Evolutionary conservation across 2,888 invertebrate species (phyloP), one percentile per base, ranked within the genome.

Genomic region (Acanthoscelides obtectus): DNA sequence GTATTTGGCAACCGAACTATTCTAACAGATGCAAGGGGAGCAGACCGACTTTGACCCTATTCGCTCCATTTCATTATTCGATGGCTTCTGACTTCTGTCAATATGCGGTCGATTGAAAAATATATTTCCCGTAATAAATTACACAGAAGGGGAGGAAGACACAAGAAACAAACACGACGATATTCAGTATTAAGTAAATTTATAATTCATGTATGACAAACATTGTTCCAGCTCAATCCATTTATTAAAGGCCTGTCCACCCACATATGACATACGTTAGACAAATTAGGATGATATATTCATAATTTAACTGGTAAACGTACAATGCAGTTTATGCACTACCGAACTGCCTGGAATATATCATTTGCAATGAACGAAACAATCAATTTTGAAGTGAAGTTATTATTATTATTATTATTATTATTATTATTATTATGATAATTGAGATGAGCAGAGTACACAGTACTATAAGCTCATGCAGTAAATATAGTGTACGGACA

Each of bases 171-270:
- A 45, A 45, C 45, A 45, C 45, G 22, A 63, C 63, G 69, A 69
- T 69, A 64, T 4, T 45, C 64, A 64, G 22, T 64, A 63, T 64
- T 69, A 63, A 64, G 64, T 63, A 69, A 64, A 69, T 69, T 63
- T 64, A 64, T 69, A 63, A 69, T 69, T 45, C 22, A 45, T 64
- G 69, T 20, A 64, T 64, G 64, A 69, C 63, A 69, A 69, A 69
- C 64, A 69, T 69, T 69, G 45, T 64, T 64, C 22, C 63, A 1
- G 1, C 22, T 20, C 64, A 64, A 25, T 21, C 64, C 69, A 69
- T 69, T 69, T 69, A 69, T 64, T 69, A 22, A 22, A 69, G 45
- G 45, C 64, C 22, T 63, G 69, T 69, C 69, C 69, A 22, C 69
- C 69, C 64, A 70, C 63, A 45, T 17, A 45, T 45, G 12, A 45